Base-by-base conservation (phyloP, 2,797 vertebrate genomes). In the Myotis planiceps region DNA sequence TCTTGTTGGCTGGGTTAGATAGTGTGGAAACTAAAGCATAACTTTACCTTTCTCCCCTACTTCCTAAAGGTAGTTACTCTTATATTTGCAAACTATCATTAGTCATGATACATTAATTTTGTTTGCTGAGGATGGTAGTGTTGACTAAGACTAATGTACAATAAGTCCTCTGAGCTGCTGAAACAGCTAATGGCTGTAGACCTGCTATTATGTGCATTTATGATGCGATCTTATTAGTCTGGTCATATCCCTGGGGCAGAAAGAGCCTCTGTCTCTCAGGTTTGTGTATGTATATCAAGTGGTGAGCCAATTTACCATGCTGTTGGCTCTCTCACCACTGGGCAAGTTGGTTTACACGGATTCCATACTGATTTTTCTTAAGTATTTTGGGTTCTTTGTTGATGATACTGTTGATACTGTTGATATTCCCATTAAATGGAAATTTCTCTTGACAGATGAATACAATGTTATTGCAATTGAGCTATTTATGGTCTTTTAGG, bases 301-400 rank as follows among this genome's bases (percentile, higher is more conserved):
- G 25, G 53, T 42, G 29, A 89, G 47, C 16, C 84, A 81, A 14
- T 25, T 63, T 68, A 60, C 65, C 74, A 74, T 47, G 32, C 21
- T 83, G 16, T 68, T 92, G 83, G n/a, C 37, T 96, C 23, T 32
- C 39, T 80, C 29, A 90, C 66, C 25, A 34, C 51, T 60, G 76
- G 29, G 39, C 9, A 72, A 69, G 55, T 95, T 92, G 66, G 42
- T 32, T 39, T 93, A 65, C 14, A 39, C 6, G 2, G 58, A 14
- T 88, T 53, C 45, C 9, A 27, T 72, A 29, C 29, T 79, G 29
- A 90, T 69, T 88, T 88, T 42, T 34, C 39, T 53, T 25, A 91
- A 92, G 53, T 63, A 85, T 58, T 95, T 94, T 74, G 45, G 18
- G 92, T 90, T 92, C 53, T 58, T 90, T 90, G 78, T 93, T 72